These are phyloP conservation scores for Austrofundulus limnaeus DNA, from an alignment of 2,113 vertebrate genomes.

Conservation along the genomic window DNA sequence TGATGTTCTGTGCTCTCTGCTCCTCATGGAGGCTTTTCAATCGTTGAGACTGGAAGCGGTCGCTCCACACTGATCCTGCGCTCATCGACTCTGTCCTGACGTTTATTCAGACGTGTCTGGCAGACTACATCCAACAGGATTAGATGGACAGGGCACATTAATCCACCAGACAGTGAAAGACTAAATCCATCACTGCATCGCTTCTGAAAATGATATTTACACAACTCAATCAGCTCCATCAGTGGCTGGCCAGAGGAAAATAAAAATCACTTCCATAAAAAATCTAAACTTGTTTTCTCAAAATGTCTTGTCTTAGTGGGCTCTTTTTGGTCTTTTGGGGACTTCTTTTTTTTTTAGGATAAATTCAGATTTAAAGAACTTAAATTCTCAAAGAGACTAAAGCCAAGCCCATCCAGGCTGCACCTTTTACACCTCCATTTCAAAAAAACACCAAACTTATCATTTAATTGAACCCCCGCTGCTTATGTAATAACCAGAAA, in stretches of 20 bases:
- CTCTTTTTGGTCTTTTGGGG: neutral
- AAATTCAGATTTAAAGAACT: neutral
- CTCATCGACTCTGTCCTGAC: slow-evolving; percentile 9
- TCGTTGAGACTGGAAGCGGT: neutral
- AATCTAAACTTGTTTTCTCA: neutral
- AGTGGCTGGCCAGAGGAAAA: neutral
- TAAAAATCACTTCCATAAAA: neutral
- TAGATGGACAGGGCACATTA: slow-evolving; percentile 48
- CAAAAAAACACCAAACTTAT: slow-evolving; percentile 2
- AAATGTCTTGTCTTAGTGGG: neutral
- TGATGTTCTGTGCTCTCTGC: too few species aligned
- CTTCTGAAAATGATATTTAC: slow-evolving; percentile 53
- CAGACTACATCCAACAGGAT: slow-evolving; percentile 56
- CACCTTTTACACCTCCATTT: slow-evolving; percentile 5
- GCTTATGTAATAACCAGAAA: slow-evolving; percentile 19
- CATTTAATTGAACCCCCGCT: slow-evolving; percentile 11
- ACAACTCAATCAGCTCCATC: slow-evolving; percentile 37
- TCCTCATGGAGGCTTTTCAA: neutral
- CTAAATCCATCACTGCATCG: slow-evolving; percentile 50
- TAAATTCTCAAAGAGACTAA: too few species aligned
- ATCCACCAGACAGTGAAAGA: slow-evolving; percentile 37
- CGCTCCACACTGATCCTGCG: neutral
- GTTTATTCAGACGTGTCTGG: neutral
- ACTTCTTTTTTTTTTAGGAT: neutral
- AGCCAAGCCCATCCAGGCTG: neutral